These are phyloP conservation scores for Drosophila triauraria DNA, from an alignment of 1,140 invertebrate species.

Conservation along the genomic window DNA sequence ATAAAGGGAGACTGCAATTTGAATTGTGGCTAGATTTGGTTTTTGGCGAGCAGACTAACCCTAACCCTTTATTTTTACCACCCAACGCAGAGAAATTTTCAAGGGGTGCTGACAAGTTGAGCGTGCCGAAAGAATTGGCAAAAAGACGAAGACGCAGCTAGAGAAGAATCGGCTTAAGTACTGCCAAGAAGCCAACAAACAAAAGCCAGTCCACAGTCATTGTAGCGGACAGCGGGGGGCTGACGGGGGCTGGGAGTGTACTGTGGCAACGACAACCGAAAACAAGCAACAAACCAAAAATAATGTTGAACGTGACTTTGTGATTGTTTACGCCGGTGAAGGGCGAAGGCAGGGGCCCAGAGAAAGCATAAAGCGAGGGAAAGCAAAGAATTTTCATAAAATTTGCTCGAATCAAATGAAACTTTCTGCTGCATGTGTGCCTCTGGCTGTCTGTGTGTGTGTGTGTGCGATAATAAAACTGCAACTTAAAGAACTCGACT, in stretches of 20 bases:
- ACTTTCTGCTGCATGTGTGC: conserved; percentile 53
- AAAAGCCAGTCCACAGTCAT: conserved; percentile 76
- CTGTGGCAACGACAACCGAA: conserved; percentile 38
- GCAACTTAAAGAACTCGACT: conserved; percentile 82
- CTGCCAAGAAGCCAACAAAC: conserved; percentile 74
- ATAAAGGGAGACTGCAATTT: conserved; percentile 68
- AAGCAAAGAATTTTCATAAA: conserved; percentile 79
- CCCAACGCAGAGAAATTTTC: conserved; percentile 5
- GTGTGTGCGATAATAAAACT: conserved; percentile 77
- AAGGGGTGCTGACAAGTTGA: conserved; percentile 68
- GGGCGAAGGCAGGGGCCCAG: background rate
- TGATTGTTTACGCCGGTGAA: conserved; percentile 69
- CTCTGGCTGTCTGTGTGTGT: conserved; percentile 9
- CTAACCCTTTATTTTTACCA: background rate
- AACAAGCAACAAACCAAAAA: conserved; percentile 83
- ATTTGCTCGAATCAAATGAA: conserved; percentile 80
- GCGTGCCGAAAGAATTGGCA: conserved; percentile 74
- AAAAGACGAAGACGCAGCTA: conserved; percentile 50
- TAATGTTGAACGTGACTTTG: conserved; percentile 84
- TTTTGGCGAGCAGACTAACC: conserved; percentile 18
- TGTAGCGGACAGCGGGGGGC: conserved; percentile 41
- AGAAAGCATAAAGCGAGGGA: conserved; percentile 32
- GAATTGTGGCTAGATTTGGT: conserved; percentile 68
- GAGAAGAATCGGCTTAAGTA: conserved; percentile 77
- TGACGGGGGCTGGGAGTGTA: background rate